phyloP scores from a whole-genome alignment of 1,140 invertebrate genomes.

The Coelopa frigida region DNA sequence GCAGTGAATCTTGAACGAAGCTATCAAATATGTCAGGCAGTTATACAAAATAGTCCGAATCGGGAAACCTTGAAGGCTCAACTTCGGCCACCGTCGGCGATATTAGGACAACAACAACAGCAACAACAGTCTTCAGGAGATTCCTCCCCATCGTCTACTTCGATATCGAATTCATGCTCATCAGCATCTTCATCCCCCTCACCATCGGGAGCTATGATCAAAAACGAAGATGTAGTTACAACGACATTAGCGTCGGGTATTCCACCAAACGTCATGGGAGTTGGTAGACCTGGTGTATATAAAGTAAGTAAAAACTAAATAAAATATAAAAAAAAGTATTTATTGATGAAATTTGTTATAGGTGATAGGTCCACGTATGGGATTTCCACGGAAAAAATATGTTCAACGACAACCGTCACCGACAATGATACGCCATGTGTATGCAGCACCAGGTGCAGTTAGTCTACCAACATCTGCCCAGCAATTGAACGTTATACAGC shows the following conservation, averaged over 20 bases:
- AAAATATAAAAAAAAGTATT: neutral
- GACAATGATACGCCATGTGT: constrained; percentile 37
- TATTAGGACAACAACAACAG: constrained; percentile 46
- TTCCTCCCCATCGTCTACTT: constrained; percentile 1
- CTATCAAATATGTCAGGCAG: constrained; percentile 92
- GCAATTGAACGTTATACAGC: constrained; percentile 13
- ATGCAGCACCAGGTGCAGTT: constrained; percentile 20
- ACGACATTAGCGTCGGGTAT: constrained; percentile 21
- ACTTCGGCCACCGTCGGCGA: constrained; percentile 69
- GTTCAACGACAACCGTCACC: constrained; percentile 41
- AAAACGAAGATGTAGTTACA: constrained; percentile 12
- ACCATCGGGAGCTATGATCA: constrained; percentile 15
- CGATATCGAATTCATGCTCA: constrained; percentile 10
- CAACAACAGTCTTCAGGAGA: constrained; percentile 21
- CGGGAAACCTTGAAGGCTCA: constrained; percentile 78
- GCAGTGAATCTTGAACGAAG: constrained; percentile 87
- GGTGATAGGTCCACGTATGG: constrained; percentile 42
- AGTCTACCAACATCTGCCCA: constrained; percentile 14
- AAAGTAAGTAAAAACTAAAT: constrained; percentile 22
- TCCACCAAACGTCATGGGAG: constrained; percentile 38
- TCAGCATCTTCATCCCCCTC: constrained; percentile 29
- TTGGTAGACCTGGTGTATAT: constrained; percentile 38
- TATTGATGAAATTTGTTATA: constrained; percentile 3
- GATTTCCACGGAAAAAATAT: constrained; percentile 43
- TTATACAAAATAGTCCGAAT: constrained; percentile 87